These are phyloP conservation scores for Heliconius himera DNA, from an alignment of 1,140 invertebrate genomes.

Conservation along the genomic window DNA sequence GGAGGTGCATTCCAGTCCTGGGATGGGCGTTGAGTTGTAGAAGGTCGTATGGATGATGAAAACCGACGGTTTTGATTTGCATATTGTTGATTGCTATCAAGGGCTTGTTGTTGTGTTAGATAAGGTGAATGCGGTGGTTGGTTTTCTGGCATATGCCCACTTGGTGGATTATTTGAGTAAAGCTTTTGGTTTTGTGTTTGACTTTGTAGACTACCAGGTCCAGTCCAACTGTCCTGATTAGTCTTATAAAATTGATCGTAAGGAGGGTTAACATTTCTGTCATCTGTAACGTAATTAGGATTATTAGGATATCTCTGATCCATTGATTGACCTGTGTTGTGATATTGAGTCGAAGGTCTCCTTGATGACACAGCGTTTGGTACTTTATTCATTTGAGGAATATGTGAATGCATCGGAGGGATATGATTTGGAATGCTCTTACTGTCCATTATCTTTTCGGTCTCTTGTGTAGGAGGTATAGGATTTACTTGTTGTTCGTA, in stretches of 20 bases:
- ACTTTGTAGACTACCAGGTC: conserved; percentile 51
- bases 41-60: conserved; percentile 54
- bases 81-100: conserved; percentile 64
- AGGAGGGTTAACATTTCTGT: conserved; percentile 58
- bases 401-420: conserved; percentile 76
- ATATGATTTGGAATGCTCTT: conserved; percentile 82
- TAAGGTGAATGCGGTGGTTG: conserved; percentile 44
- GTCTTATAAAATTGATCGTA: conserved; percentile 62
- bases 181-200: conserved; percentile 60
- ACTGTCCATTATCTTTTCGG: conserved; percentile 79
- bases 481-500: conserved; percentile 64
- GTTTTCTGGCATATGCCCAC: conserved; percentile 49
- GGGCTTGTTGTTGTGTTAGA: conserved; percentile 59
- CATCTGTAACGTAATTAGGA: conserved; percentile 63
- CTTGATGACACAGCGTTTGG: conserved; percentile 66
- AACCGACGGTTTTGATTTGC: conserved; percentile 62
- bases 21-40: conserved; percentile 57
- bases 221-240: conserved; percentile 65
- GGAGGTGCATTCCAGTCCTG: conserved; percentile 68
- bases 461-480: conserved; percentile 72
- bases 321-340: conserved; percentile 55
- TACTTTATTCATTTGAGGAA: conserved; percentile 68
- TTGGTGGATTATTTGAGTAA: conserved; percentile 58
- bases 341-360: conserved; percentile 69
- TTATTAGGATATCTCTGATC: conserved; percentile 67